Conservation (phyloP, 2,888 invertebrate genomes). For the Phengaris alcon region DNA sequence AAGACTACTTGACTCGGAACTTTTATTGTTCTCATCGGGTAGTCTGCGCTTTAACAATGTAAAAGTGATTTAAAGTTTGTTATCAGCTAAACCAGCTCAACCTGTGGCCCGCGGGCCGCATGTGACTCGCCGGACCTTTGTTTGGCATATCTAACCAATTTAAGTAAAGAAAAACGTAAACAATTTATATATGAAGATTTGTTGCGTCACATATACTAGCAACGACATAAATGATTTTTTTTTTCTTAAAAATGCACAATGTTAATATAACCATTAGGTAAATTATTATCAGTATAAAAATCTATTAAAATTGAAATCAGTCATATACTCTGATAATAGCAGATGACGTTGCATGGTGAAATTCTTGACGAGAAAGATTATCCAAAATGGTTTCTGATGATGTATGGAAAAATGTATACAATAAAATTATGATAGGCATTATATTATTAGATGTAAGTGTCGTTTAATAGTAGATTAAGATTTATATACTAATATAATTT, state of each 20-base stretch:
- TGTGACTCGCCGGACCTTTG: too few relatives aligned
- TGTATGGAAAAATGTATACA: slow-evolving; percentile 18
- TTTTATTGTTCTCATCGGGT: not conserved
- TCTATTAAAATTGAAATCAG: slow-evolving; percentile 17
- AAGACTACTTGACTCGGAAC: not conserved
- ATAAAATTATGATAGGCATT: slow-evolving; percentile 29
- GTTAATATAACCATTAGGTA: too few relatives aligned
- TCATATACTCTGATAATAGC: not conserved
- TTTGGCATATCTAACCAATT: too few relatives aligned
- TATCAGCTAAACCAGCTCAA: not conserved
- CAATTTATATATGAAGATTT: not conserved
- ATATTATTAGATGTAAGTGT: slow-evolving; percentile 51
- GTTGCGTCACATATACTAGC: not conserved
- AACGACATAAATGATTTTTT: too few relatives aligned
- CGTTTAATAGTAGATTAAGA: slow-evolving; percentile 46
- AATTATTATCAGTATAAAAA: not conserved
- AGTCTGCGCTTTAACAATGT: not conserved
- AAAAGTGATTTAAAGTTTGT: not conserved
- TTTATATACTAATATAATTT: slow-evolving; percentile 50
- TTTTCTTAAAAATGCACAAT: too few relatives aligned
- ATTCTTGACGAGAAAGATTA: not conserved
- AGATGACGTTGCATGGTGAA: not conserved
- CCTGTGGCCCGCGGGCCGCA: too few relatives aligned
- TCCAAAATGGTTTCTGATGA: not conserved
- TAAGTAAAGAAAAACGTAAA: too few relatives aligned